These are phyloP conservation scores for Micromesistius poutassou DNA, from an alignment of 2,797 vertebrate genomes.

Conservation along the genomic window DNA sequence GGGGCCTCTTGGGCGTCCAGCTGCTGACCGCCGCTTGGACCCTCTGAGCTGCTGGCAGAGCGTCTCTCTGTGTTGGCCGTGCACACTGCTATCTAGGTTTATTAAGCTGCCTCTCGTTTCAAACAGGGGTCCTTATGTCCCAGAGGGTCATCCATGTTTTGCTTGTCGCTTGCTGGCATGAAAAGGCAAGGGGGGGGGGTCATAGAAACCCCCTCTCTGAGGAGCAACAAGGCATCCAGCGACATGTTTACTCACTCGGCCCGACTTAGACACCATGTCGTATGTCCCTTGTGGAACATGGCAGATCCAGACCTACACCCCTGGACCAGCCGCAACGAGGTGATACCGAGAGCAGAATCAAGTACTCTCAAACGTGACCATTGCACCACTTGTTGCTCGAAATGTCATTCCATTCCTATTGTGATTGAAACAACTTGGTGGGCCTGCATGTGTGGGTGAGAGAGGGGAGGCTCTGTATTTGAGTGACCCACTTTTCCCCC, in stretches of 20 bases:
- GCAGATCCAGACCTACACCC: constrained; percentile 32
- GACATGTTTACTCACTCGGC: constrained; percentile 44
- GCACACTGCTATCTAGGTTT: constrained; percentile 33
- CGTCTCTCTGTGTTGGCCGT: constrained; percentile 17
- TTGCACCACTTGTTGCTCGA: neutral
- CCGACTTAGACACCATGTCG: constrained; percentile 42
- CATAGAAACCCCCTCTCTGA: constrained; percentile 23
- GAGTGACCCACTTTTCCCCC: neutral
- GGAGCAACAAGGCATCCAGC: constrained; percentile 40
- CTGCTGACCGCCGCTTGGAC: constrained; percentile 15
- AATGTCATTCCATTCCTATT: neutral
- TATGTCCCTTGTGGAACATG: constrained; percentile 54
- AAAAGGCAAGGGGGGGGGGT: constrained; percentile 20
- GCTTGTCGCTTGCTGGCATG: neutral
- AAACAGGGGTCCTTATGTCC: neutral
- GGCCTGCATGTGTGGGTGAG: neutral
- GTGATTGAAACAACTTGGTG: neutral
- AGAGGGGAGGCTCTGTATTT: neutral
- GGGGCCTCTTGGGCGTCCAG: constrained; percentile 36
- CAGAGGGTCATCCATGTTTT: neutral
- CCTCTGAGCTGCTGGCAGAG: constrained; percentile 22
- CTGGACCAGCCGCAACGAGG: constrained; percentile 27
- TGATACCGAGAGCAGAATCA: constrained; percentile 9
- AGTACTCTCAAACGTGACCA: neutral
- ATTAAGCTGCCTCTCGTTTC: constrained; percentile 10